Evolutionary conservation across 2,888 invertebrate genomes (phyloP).

Genomic region (Agonopterix heracliana): DNA sequence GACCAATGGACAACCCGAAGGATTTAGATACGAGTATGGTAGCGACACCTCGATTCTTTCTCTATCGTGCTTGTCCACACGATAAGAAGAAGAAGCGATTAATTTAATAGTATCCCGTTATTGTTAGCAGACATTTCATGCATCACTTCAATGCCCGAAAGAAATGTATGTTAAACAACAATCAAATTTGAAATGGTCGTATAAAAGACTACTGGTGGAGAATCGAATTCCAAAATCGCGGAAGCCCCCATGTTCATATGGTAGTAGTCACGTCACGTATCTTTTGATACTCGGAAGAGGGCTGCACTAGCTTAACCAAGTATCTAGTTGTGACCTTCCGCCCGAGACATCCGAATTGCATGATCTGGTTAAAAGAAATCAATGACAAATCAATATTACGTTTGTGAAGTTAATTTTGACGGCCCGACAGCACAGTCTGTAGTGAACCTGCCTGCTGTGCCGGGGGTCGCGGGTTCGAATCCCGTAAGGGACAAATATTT

Average conservation of each 20-base stretch:
- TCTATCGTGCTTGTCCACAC: no score
- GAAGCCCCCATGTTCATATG: constrained; percentile 11
- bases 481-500: no score
- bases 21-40: constrained; percentile 11
- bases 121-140: constrained; percentile 22
- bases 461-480: no score
- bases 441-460: no score
- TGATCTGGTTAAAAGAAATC: background rate
- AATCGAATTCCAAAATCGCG: constrained; percentile 8
- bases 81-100: no score
- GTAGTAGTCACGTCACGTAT: background rate
- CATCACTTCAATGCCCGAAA: constrained; percentile 19
- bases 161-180: background rate
- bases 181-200: background rate
- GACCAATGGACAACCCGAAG: constrained; percentile 9
- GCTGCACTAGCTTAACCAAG: background rate
- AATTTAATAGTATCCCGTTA: constrained; percentile 14
- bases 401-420: no score
- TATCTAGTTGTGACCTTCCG: background rate
- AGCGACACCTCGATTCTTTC: no score
- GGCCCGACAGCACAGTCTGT: no score
- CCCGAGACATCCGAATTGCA: background rate
- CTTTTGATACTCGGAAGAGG: background rate
- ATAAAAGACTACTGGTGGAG: constrained; percentile 8
- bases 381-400: no score